Percentiles rank a stretch among this genome's conserved stretches.
phyloP scores from a whole-genome alignment of 2,113 vertebrate genomes.

The Motacilla tschutschensis region DNA sequence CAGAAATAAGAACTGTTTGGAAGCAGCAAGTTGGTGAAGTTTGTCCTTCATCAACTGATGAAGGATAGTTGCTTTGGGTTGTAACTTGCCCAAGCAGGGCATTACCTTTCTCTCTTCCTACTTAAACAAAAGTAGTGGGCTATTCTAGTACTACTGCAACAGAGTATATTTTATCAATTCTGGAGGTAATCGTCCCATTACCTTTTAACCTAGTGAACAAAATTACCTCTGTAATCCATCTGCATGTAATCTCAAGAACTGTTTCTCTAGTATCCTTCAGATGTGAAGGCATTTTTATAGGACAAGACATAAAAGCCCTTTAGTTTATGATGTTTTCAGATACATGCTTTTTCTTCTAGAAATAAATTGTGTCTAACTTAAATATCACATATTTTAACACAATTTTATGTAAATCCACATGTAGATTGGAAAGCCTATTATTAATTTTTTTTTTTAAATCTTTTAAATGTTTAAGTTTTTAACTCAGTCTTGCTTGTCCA shows the following conservation, averaged over 20 bases:
- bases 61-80: not conserved
- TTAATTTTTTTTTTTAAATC: too few relatives aligned
- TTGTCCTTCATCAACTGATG: not conserved
- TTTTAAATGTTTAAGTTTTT: not conserved
- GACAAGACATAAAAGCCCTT: not conserved
- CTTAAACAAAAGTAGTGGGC: not conserved
- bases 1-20: not conserved
- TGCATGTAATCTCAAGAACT: not conserved
- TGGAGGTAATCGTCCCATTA: not conserved
- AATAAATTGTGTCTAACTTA: not conserved
- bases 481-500: not conserved
- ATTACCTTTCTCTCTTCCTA: not conserved
- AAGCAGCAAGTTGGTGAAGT: not conserved
- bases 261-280: not conserved
- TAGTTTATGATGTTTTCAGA: not conserved
- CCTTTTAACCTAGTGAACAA: not conserved
- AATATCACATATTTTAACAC: not conserved
- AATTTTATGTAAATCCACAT: not conserved
- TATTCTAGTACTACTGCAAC: not conserved
- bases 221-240: not conserved
- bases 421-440: not conserved
- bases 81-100: not conserved
- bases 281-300: not conserved
- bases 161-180: not conserved
- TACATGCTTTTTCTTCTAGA: not conserved